Base-by-base conservation (phyloP, 2,797 vertebrate genomes). In the Pangasius larnaudii region DNA sequence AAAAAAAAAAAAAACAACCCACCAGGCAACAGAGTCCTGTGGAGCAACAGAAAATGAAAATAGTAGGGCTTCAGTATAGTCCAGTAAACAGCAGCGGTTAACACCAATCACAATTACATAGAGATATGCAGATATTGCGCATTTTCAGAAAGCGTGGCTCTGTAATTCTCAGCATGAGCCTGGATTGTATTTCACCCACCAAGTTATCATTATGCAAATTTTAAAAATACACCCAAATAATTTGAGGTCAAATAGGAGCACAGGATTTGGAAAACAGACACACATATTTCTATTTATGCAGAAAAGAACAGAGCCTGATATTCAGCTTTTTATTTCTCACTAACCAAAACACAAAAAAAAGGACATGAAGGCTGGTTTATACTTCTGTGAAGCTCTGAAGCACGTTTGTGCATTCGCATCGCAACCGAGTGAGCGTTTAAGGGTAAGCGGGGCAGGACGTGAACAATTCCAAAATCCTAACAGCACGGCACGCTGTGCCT, bases 1-100 rank as follows among this genome's bases (percentile, higher is more conserved):
- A 46, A 74, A 13, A 77, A 36, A n/a, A 22, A 27, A n/a, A 74
- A 27, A 33, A 24, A 56, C 71, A 56, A 58, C 16, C 0, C 39
- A 51, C 22, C 33, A 56, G 19, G n/a, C 53, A 58, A 27, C 80
- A 88, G 82, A 46, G 24, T 10, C 59, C 39, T 46, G 24, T 82
- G 80, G 79, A 39, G 61, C 36, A 42, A 42, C 11, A 61, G 33
- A 82, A 82, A 82, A 46, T 82, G 3, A 46, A 63, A 46, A 82
- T 82, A 63, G 36, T 46, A 46, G 8, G 14, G 59, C 36, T 82
- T 46, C 3, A 46, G 80, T 49, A 46, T 46, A 18, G 59, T 82
- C 49, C 14, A 63, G 80, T 19, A 49, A 65, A 49, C 39, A 30
- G 9, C 39, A 49, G 39, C 2, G 8, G 39, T 4, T 83, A 83